phyloP scores from a whole-genome alignment of 2,888 invertebrate genomes.

The Drymonia ruficornis region DNA sequence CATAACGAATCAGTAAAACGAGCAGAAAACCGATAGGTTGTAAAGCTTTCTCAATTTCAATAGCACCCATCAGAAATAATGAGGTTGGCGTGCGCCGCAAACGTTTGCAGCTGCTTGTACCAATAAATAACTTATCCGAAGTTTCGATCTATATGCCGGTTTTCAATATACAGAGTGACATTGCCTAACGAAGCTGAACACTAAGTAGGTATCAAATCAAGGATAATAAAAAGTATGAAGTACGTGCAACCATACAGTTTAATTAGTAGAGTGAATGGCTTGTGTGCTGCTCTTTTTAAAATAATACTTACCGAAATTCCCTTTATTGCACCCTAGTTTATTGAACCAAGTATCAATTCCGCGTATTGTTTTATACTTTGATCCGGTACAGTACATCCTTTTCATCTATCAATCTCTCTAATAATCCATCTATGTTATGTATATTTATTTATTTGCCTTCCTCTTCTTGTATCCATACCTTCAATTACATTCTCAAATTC shows the following conservation, averaged over 20 bases:
- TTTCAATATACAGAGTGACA: slow-evolving; percentile 44
- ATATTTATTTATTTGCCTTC: too few species aligned
- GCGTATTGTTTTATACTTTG: too few species aligned
- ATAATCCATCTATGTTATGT: too few species aligned
- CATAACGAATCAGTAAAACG: not conserved
- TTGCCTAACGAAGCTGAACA: slow-evolving; percentile 26
- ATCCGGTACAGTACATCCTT: too few species aligned
- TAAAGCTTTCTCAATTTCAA: slow-evolving; percentile 15
- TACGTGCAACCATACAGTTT: not conserved
- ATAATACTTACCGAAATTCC: not conserved
- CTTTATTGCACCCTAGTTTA: too few species aligned
- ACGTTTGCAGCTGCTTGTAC: slow-evolving; percentile 50
- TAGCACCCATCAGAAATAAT: slow-evolving; percentile 36
- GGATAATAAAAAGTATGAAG: slow-evolving; percentile 14
- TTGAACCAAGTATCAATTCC: too few species aligned
- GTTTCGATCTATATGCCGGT: slow-evolving; percentile 54
- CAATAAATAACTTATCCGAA: slow-evolving; percentile 53
- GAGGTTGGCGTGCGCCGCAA: slow-evolving; percentile 41
- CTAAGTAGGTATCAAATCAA: slow-evolving; percentile 11
- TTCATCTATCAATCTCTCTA: too few species aligned
- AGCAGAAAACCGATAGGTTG: not conserved
- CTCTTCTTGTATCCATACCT: too few species aligned
- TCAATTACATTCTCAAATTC: too few species aligned
- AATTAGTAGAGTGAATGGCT: not conserved
- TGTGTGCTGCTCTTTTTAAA: not conserved